A percentile compares a stretch with the other conserved stretches of the same genome.
Evolutionary conservation across 2,113 vertebrate genomes (phyloP).

Genomic region (Gambusia holbrooki): DNA sequence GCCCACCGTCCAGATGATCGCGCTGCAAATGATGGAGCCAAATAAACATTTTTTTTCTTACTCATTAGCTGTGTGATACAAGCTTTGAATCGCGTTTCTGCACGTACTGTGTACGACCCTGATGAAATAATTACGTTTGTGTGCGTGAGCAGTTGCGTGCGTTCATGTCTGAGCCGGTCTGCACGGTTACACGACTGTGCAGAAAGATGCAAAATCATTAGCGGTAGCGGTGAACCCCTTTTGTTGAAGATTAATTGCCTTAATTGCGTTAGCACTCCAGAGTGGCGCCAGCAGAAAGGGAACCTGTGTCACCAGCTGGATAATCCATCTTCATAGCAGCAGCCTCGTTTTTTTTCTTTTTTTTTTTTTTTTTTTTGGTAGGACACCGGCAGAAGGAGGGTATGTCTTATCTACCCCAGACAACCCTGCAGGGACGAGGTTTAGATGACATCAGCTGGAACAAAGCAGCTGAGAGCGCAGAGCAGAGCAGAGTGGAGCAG

Average conservation of each 20-base stretch:
- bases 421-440: slow-evolving; percentile 80
- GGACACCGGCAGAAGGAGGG: slow-evolving; percentile 54
- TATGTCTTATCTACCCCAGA: slow-evolving; percentile 79
- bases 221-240: slow-evolving; percentile 61
- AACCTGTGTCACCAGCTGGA: slow-evolving; percentile 71
- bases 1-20: background rate
- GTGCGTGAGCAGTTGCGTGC: background rate
- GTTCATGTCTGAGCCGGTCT: slow-evolving; percentile 19
- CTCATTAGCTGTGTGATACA: background rate
- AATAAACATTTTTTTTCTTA: background rate
- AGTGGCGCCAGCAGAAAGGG: slow-evolving; percentile 64
- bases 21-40: slow-evolving; percentile 6
- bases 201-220: slow-evolving; percentile 60
- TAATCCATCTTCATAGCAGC: slow-evolving; percentile 84
- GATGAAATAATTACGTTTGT: background rate
- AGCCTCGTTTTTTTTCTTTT: slow-evolving; percentile 24
- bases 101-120: background rate
- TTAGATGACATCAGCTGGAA: slow-evolving; percentile 88
- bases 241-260: slow-evolving; percentile 80
- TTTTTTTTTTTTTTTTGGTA: slow-evolving; percentile 59
- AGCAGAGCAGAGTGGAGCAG: slow-evolving; percentile 61
- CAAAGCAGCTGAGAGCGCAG: slow-evolving; percentile 85
- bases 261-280: slow-evolving; percentile 80
- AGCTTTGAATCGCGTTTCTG: background rate
- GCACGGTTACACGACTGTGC: slow-evolving; percentile 52